Conservation (phyloP, 1,140 invertebrate species). For the Chrysoperla carnea region DNA sequence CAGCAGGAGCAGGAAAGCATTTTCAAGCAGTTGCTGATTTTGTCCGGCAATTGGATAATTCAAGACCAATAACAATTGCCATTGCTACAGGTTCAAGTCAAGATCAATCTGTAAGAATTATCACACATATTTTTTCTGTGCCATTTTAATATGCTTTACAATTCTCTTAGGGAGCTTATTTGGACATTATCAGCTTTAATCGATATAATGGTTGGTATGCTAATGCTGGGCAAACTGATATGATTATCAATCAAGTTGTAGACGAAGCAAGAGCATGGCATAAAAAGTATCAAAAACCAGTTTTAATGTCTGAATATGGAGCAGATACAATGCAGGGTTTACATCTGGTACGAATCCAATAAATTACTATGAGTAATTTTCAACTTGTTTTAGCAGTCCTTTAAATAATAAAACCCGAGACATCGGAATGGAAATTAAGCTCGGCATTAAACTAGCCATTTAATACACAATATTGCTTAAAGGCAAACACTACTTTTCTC, state of each 20-base stretch:
- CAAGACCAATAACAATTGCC: slow-evolving; percentile 63
- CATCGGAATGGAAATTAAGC: no score
- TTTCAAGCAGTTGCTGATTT: slow-evolving; percentile 57
- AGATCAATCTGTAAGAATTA: slow-evolving; percentile 20
- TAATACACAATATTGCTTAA: no score
- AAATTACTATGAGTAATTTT: no score
- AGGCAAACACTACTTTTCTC: no score
- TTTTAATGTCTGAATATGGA: slow-evolving; percentile 90
- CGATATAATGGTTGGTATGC: slow-evolving; percentile 88
- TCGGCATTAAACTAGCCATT: no score
- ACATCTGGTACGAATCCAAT: slow-evolving; percentile 41
- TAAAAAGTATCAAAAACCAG: slow-evolving; percentile 68
- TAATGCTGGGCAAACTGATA: slow-evolving; percentile 60
- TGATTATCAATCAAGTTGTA: slow-evolving; percentile 51
- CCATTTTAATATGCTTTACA: neutral
- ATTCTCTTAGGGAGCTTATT: slow-evolving; percentile 31
- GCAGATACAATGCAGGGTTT: slow-evolving; percentile 82
- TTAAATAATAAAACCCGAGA: no score
- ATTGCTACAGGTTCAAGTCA: slow-evolving; percentile 23
- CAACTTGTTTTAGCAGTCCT: no score
- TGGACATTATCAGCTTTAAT: slow-evolving; percentile 90
- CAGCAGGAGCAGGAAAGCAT: slow-evolving; percentile 50
- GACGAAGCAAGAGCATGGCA: slow-evolving; percentile 69
- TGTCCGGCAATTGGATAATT: slow-evolving; percentile 49
- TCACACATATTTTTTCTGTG: no score